Percentiles rank a stretch among this genome's conserved stretches.
Evolutionary conservation across 2,888 invertebrate genomes (phyloP).

Genomic region (Schizotus pectinicornis): DNA sequence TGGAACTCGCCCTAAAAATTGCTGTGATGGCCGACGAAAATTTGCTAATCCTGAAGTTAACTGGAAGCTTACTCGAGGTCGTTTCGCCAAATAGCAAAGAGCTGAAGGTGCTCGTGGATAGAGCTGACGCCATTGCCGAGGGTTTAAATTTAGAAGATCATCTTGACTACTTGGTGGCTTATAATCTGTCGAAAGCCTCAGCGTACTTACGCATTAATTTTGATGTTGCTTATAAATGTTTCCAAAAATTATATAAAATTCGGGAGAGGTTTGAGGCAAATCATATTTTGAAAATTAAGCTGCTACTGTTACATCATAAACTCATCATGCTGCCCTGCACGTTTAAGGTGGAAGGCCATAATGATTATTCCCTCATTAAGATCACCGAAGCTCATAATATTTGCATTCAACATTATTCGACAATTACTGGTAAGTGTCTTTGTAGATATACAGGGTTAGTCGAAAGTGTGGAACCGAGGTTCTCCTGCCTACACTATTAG

Average conservation of each 20-base stretch:
- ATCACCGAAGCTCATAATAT: constrained; percentile 8
- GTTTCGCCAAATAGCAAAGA: not conserved
- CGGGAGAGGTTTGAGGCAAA: not conserved
- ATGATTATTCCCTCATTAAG: constrained; percentile 5
- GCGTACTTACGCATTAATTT: constrained; percentile 9
- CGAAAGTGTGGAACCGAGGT: too few relatives aligned
- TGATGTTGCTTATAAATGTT: constrained; percentile 2
- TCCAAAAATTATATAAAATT: not conserved
- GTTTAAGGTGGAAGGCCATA: constrained; percentile 8
- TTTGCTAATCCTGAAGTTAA: constrained; percentile 1
- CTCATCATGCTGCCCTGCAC: constrained; percentile 17
- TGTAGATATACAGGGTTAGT: not conserved
- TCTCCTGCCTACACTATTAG: too few relatives aligned
- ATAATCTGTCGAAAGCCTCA: constrained; percentile 12
- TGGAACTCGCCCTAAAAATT: constrained; percentile 9
- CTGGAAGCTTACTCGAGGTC: constrained; percentile 8
- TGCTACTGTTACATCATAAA: constrained; percentile 12
- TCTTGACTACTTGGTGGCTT: not conserved
- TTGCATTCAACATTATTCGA: not conserved
- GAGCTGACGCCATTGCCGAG: not conserved
- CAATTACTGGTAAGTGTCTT: not conserved
- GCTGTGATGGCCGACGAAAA: not conserved
- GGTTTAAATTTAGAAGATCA: not conserved
- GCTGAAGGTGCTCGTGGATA: not conserved
- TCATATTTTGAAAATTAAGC: constrained; percentile 2